These are phyloP conservation scores for Brachionus asplanchnoidis DNA, from an alignment of 1,140 invertebrate genomes.

Conservation along the genomic window DNA sequence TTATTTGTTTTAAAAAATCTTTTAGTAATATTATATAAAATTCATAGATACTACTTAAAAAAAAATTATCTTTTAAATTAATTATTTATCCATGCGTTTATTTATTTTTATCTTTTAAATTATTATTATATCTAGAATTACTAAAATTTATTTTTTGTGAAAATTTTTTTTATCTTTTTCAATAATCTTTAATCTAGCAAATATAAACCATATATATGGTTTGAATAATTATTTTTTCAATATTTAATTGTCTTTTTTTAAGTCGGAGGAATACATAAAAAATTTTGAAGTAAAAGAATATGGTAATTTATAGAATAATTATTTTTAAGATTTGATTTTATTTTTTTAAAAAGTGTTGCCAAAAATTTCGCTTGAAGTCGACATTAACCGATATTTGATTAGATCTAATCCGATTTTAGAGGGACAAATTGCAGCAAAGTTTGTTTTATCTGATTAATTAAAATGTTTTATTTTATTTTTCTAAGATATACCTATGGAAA, in stretches of 20 bases:
- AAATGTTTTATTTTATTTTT: too few species aligned
- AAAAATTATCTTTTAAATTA: too few species aligned
- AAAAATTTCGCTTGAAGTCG: background rate
- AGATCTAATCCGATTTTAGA: background rate
- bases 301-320: background rate
- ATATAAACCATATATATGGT: too few species aligned
- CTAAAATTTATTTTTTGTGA: too few species aligned
- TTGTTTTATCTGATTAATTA: background rate
- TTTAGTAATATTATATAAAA: too few species aligned
- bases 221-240: too few species aligned
- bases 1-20: too few species aligned
- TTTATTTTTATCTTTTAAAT: too few species aligned
- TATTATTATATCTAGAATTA: too few species aligned
- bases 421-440: background rate
- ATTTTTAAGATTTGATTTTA: background rate
- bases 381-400: background rate
- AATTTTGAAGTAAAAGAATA: background rate
- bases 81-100: too few species aligned
- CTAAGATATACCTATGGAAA: background rate
- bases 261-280: background rate
- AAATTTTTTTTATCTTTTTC: background rate
- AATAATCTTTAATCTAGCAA: background rate
- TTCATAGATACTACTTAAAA: too few species aligned
- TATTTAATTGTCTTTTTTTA: background rate
- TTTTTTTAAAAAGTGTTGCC: background rate